Evolutionary conservation across 2,113 vertebrate species (phyloP), one percentile per base, ranked within the genome.

Genomic region (Calidris pygmaea): DNA sequence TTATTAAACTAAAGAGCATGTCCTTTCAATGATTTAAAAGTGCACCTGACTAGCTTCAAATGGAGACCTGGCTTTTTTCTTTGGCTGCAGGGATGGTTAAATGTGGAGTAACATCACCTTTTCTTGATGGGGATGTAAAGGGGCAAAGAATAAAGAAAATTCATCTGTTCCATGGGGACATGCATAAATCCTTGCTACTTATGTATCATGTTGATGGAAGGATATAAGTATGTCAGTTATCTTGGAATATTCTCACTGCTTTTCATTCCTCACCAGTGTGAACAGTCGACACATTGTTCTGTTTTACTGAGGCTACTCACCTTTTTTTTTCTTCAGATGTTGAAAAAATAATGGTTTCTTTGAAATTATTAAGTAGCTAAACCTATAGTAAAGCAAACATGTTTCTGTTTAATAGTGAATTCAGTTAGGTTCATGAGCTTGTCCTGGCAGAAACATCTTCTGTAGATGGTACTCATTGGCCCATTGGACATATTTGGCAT

Each of bases 1-100:
- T 24, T 7, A 58, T 56, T 50, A 65, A 56, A 5, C 14, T 72
- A 41, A 85, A 52, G 3, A 71, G 0, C 7, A 12, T 1, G 2
- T 34, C 8, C 21, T 91, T 75, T 78, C 45, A 73, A 55, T 63
- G 7, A 47, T 41, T 65, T 24, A 53, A 55, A 82, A 81, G 23
- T 56, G 27, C 91, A 34, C 3, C 3, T 41, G 13, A 39, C 15
- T 45, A 78, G n/a, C 20, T 82, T 29, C 37, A 47, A 29, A 67
- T 2, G 2, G 47, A 74, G 17, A 66, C 34, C 3, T 83, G n/a
- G 9, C 10, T 22, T 55, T 16, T 43, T 89, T 58, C 16, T 65
- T 43, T 70, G 39, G 41, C 35, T 20, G 32, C 7, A 30, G 11
- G n/a, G 12, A 7, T 71, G 9, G 6, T 45, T 58, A 68, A 47